A percentile compares a stretch with the other conserved stretches of the same genome.
phyloP scores from a whole-genome alignment of 2,797 vertebrate genomes.

The Pelochelys cantorii region DNA sequence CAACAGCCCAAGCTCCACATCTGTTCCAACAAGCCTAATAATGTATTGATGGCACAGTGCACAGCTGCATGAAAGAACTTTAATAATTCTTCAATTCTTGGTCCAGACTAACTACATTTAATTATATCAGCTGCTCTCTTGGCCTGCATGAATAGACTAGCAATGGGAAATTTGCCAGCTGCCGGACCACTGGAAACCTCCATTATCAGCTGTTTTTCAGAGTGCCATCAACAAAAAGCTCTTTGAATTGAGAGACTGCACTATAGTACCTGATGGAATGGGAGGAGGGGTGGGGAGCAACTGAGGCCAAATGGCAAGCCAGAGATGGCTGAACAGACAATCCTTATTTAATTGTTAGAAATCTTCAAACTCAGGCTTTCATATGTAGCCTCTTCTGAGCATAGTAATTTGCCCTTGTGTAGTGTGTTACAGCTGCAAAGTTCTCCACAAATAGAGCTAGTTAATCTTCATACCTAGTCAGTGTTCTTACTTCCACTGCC shows the following conservation, averaged over 20 bases:
- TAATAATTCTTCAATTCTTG: background rate
- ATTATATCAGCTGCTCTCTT: background rate
- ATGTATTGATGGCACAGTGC: background rate
- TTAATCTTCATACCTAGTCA: background rate
- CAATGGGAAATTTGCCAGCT: background rate
- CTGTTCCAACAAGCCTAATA: background rate
- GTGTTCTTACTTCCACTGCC: background rate
- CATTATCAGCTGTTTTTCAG: background rate
- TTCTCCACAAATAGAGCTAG: background rate
- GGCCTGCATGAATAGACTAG: background rate
- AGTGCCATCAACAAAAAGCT: background rate
- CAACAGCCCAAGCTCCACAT: background rate
- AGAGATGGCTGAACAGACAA: background rate
- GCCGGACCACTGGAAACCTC: background rate
- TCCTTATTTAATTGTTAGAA: background rate
- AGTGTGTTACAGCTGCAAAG: slow-evolving; percentile 6
- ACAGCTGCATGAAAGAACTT: background rate
- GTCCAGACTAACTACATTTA: background rate
- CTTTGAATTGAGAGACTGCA: background rate
- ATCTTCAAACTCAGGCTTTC: background rate
- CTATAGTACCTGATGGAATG: background rate
- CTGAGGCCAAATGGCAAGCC: background rate
- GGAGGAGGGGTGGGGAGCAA: background rate
- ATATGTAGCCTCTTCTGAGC: slow-evolving; percentile 11
- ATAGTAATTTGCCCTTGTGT: background rate